These are phyloP conservation scores for Pachyseris speciosa DNA, from an alignment of 64 coral and sea anemone species.

Conservation along the genomic window DNA sequence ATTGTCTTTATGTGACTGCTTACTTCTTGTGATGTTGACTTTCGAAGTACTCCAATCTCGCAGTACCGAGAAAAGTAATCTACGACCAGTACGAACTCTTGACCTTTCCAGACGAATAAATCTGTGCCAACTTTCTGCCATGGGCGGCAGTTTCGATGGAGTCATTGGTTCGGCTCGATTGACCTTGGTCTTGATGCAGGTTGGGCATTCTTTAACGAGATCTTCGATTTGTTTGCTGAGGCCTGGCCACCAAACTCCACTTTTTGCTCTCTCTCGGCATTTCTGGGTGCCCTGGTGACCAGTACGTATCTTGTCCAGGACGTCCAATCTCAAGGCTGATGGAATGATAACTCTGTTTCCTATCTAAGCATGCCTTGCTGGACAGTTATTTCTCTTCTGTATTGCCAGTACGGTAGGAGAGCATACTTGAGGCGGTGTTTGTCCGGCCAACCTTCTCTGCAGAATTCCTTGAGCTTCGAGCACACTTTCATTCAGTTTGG, in stretches of 20 bases:
- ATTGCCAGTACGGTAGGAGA: too few relatives aligned
- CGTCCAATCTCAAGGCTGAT: too few relatives aligned
- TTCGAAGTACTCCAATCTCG: too few relatives aligned
- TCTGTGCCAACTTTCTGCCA: too few relatives aligned
- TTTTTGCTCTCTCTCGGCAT: conserved; percentile 47
- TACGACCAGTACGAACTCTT: too few relatives aligned
- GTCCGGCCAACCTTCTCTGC: conserved; percentile 30
- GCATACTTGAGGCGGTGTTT: too few relatives aligned
- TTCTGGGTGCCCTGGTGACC: conserved; percentile 47
- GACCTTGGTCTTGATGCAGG: conserved; percentile 22
- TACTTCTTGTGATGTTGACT: conserved; percentile 12
- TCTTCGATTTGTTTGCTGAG: conserved; percentile 52
- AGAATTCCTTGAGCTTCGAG: not conserved
- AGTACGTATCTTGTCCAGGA: too few relatives aligned
- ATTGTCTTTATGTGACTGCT: conserved; percentile 43
- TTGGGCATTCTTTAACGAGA: not conserved
- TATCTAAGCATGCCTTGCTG: conserved; percentile 59
- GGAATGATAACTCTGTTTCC: conserved; percentile 27
- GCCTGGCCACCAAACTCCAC: too few relatives aligned
- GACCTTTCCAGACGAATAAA: too few relatives aligned
- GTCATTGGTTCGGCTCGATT: conserved; percentile 48
- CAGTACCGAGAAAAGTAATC: too few relatives aligned
- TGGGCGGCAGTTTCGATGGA: conserved; percentile 14
- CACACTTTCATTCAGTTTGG: not conserved
- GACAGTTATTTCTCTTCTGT: conserved; percentile 50